phyloP scores from a whole-genome alignment of 2,888 invertebrate genomes.

The Camponotus fellah region DNA sequence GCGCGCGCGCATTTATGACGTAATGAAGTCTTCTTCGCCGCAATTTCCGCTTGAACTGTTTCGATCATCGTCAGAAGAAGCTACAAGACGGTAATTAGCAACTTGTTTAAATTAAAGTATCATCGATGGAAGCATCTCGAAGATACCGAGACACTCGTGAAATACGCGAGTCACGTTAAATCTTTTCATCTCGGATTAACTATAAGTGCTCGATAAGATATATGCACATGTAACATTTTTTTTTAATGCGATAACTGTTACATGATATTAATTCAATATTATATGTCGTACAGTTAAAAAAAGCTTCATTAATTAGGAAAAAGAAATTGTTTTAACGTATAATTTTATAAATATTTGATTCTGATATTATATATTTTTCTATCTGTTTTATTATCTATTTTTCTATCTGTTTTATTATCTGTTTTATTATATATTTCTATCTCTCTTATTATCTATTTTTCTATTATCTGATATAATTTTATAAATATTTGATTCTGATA shows the following conservation, averaged over 20 bases:
- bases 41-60: constrained; percentile 39
- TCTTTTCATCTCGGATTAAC: not conserved
- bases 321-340: not conserved
- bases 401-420: no score
- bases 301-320: not conserved
- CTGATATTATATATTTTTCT: not conserved
- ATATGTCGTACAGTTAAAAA: not conserved
- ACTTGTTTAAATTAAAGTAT: constrained; percentile 49
- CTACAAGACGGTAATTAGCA: constrained; percentile 28
- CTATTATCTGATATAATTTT: no score
- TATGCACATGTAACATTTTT: not conserved
- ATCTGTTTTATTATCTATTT: no score
- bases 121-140: constrained; percentile 31
- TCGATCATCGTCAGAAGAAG: constrained; percentile 44
- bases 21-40: constrained; percentile 28
- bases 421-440: no score
- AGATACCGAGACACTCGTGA: not conserved
- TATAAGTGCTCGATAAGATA: no score
- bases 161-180: constrained; percentile 8
- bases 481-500: not conserved
- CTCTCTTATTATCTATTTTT: no score
- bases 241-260: not conserved
- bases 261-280: not conserved
- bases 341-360: not conserved
- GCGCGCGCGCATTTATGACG: constrained; percentile 31